Base-by-base conservation (phyloP, 1,140 invertebrate species). In the Eufriesea mexicana region DNA sequence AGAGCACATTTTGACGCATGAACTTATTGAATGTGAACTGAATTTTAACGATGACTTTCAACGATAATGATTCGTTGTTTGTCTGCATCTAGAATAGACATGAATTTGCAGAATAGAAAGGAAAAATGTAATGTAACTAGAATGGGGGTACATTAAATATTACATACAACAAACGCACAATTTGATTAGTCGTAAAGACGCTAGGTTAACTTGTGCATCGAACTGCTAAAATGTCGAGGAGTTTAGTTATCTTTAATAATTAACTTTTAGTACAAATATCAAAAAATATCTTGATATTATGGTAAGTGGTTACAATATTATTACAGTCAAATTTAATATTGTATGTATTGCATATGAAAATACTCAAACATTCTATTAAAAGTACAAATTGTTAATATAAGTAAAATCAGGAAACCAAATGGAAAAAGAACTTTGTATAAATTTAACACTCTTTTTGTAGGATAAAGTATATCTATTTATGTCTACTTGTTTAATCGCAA, bases 41-140 rank as follows among this genome's bases (percentile, higher is more conserved):
- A 78, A 70, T 83, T 54, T 0, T 16, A 71, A 64, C 47, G 35
- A 18, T 2, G 7, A 66, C 25, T 28, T 25, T 28, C n/a, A n/a
- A 51, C n/a, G 18, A 35, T 35, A 57, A 10, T 16, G 28, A 71
- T 54, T 64, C 55, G n/a, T 49, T 25, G 67, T 23, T 57, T 28
- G 2, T n/a, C 14, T 5, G 23, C 8, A 23, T 20, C 12, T 68
- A 51, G 2, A 23, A 54, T 62, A 14, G n/a, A 55, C 55, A 61
- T 83, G 74, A 83, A 67, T 83, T 79, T 64, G 81, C 75, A 83
- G 23, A 71, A 83, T 62, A 66, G 54, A 67, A 54, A 45, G 10
- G 74, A 54, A 83, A 83, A 71, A 20, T n/a, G 14, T 71, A 78
- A 57, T 45, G 2, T 54, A 61, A 23, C 8, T 8, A 54, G 12